These are phyloP conservation scores for Caenorhabditis sp. DNA, from an alignment of 2,888 invertebrate species.

Conservation along the genomic window DNA sequence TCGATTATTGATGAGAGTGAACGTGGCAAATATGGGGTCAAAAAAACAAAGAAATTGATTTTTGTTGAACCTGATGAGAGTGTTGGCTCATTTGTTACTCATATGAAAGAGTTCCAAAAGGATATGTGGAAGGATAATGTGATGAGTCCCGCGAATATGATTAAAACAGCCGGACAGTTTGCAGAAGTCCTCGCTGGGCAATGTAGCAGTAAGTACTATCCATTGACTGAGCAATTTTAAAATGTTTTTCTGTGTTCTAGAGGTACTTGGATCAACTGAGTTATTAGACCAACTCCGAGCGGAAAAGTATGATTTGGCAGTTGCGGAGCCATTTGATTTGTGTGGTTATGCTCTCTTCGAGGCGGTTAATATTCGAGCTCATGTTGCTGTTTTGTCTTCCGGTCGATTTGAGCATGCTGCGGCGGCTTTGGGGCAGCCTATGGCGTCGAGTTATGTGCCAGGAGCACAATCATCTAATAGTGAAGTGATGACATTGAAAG, in stretches of 20 bases:
- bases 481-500: conserved; percentile 5
- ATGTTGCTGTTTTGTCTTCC: conserved; percentile 33
- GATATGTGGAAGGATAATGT: conserved; percentile 22
- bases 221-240: too few relatives aligned
- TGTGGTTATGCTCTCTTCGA: conserved; percentile 39
- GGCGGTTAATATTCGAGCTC: conserved; percentile 37
- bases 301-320: conserved; percentile 49
- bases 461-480: neutral
- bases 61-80: conserved; percentile 17
- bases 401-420: conserved; percentile 37
- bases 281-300: conserved; percentile 29
- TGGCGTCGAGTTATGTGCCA: conserved; percentile 29
- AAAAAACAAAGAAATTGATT: conserved; percentile 24
- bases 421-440: conserved; percentile 35
- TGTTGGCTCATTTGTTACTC: conserved; percentile 11
- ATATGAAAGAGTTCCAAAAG: conserved; percentile 14
- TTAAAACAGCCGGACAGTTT: conserved; percentile 24
- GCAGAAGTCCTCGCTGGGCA: conserved; percentile 14
- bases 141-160: conserved; percentile 13
- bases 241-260: too few relatives aligned
- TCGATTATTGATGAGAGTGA: conserved; percentile 21
- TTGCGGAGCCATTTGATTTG: conserved; percentile 45
- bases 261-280: conserved; percentile 14
- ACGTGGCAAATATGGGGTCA: conserved; percentile 8
- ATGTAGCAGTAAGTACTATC: conserved; percentile 30